Conservation (phyloP, 2,113 vertebrate species). For the Sitta europaea region DNA sequence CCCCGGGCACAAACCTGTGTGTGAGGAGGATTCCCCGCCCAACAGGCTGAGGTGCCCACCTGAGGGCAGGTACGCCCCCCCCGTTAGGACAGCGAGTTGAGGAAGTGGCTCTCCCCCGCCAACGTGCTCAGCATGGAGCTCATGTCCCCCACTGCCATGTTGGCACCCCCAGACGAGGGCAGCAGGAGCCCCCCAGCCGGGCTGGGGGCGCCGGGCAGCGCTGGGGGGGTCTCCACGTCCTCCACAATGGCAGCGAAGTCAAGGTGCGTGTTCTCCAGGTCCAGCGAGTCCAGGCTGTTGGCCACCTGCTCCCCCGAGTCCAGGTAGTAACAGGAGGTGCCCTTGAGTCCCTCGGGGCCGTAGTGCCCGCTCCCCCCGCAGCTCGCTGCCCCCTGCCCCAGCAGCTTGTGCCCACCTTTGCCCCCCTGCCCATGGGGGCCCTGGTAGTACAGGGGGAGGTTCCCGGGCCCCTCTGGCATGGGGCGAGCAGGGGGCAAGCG, state of each 20-base stretch:
- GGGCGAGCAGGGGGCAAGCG: constrained; percentile 73
- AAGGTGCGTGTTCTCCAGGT: constrained; percentile 94
- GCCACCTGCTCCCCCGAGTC: constrained; percentile 78
- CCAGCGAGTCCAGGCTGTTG: constrained; percentile 91
- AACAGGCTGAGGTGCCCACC: rapidly evolving
- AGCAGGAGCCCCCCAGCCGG: constrained; percentile 64
- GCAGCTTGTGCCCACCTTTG: constrained; percentile 56
- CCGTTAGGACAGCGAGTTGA: constrained; percentile 84
- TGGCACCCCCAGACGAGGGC: constrained; percentile 41
- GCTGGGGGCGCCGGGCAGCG: constrained; percentile 71
- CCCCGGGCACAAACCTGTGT: rapidly evolving
- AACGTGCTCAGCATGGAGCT: constrained; percentile 91
- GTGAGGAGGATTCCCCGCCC: neutral
- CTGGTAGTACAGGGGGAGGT: constrained; percentile 72
- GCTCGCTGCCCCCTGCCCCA: constrained; percentile 30
- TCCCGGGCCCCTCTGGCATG: rapidly evolving
- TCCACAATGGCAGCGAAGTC: constrained; percentile 96
- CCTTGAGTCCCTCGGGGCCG: constrained; percentile 69
- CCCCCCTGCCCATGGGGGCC: constrained; percentile 64
- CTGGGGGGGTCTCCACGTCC: constrained; percentile 79
- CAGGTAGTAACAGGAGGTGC: constrained; percentile 74
- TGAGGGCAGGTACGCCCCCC: too few species aligned
- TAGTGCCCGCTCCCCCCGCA: constrained; percentile 65
- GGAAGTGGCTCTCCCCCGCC: constrained; percentile 92
- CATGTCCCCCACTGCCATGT: constrained; percentile 98